Base-by-base conservation (phyloP, 2,888 invertebrate genomes). In the Sinodicranocentrus sp. region DNA sequence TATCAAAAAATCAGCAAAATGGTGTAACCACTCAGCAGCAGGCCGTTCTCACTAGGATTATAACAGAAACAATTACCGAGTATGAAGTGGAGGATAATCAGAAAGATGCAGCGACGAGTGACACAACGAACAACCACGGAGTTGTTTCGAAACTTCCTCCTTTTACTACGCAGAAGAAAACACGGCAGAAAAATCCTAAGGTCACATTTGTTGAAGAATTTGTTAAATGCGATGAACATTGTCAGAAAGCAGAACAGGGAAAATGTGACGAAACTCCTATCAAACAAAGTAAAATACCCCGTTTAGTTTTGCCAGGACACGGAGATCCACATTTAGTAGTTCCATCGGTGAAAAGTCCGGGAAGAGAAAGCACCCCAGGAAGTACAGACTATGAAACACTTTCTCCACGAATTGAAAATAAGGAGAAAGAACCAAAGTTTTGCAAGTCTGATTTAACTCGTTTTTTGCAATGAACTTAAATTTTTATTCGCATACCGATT, bases 11-110 rank as follows among this genome's bases (percentile, higher is more conserved):
- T 61, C 21, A 65, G 23, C 59, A 23, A 23, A 1, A 23, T 25
- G n/a, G n/a, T 5, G n/a, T 33, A 2, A 3, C 19, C n/a, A 28
- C 43, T 23, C 52, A 75, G 8, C 72, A 61, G 26, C 61, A 52
- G 1, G 48, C 73, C 2, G 28, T 48, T 3, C 17, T 72, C 17
- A 63, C 73, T 5, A 61, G 48, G 21, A 52, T 75, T 21, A 23
- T 75, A 13, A 75, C 75, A 0, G 65, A 63, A 21, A 75, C 75
- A 0, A 23, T 65, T 28, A 65, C 63, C n/a, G 75, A 75, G 19
- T 61, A 73, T 28, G 59, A 75, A 19, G 65, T 52, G 8, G 65
- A 65, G 13, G 75, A 65, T n/a, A 19, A 33, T n/a, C n/a, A 1
- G 15, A 67, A 63, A n/a, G 17, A 59, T 25, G n/a, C n/a, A n/a